These are phyloP conservation scores for Theocolax elegans DNA, from an alignment of 1,140 invertebrate species.

Conservation along the genomic window DNA sequence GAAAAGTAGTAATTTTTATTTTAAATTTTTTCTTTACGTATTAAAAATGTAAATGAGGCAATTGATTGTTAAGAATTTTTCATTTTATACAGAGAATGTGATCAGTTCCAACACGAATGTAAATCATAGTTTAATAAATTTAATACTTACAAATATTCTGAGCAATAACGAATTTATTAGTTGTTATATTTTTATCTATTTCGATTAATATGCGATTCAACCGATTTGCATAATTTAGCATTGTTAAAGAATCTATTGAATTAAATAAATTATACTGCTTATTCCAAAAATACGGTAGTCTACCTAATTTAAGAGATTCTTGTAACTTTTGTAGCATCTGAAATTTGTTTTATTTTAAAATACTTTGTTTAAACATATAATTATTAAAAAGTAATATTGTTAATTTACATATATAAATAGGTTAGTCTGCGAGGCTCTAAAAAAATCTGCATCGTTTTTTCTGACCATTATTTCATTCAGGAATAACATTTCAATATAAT, in stretches of 20 bases:
- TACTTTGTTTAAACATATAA: background rate
- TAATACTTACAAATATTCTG: background rate
- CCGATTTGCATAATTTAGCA: conserved; percentile 30
- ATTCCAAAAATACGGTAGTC: conserved; percentile 50
- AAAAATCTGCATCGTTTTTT: conserved; percentile 14
- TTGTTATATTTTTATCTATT: background rate
- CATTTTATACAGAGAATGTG: too few species aligned
- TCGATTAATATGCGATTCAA: conserved; percentile 42
- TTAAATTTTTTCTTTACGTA: too few species aligned
- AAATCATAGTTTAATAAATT: too few species aligned
- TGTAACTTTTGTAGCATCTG: conserved; percentile 50
- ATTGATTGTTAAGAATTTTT: too few species aligned
- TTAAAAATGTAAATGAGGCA: too few species aligned
- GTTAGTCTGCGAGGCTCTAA: conserved; percentile 12
- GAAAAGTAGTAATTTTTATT: too few species aligned
- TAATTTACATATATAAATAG: conserved; percentile 35
- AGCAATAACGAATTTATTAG: background rate
- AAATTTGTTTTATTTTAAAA: conserved; percentile 2
- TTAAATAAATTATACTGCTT: conserved; percentile 46
- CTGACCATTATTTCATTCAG: conserved; percentile 36
- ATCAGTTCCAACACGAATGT: too few species aligned
- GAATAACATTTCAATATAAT: conserved; percentile 55
- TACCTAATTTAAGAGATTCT: background rate
- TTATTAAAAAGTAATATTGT: conserved; percentile 5
- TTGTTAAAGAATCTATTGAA: background rate